These are phyloP conservation scores for Zaprionus ornatus DNA, from an alignment of 1,140 invertebrate species.

Conservation along the genomic window DNA sequence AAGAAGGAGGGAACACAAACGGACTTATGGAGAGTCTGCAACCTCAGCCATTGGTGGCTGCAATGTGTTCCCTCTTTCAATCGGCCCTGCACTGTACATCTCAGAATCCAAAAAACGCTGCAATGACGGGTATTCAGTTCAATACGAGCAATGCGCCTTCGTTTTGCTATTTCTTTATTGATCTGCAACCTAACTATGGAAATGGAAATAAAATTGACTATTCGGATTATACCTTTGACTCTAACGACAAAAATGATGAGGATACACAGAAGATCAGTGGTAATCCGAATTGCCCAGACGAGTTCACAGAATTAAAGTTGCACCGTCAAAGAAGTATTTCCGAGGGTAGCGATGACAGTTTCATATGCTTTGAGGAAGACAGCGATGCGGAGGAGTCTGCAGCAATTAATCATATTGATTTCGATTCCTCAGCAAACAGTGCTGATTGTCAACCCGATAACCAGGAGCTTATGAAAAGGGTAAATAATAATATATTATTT, in stretches of 20 bases:
- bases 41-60: constrained; percentile 57
- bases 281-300: not conserved
- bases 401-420: constrained; percentile 15
- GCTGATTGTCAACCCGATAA: constrained; percentile 42
- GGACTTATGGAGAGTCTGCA: constrained; percentile 43
- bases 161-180: constrained; percentile 68
- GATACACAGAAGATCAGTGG: constrained; percentile 12
- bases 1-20: constrained; percentile 27
- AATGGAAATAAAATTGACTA: constrained; percentile 36
- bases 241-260: constrained; percentile 46
- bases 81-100: constrained; percentile 55
- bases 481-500: constrained; percentile 21
- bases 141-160: constrained; percentile 36
- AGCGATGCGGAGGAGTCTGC: constrained; percentile 13
- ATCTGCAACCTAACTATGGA: constrained; percentile 52
- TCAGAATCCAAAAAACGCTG: constrained; percentile 41
- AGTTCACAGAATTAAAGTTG: not conserved
- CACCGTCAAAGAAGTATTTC: constrained; percentile 67
- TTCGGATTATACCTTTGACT: constrained; percentile 38
- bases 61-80: constrained; percentile 61
- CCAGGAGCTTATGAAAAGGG: constrained; percentile 55
- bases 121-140: constrained; percentile 50
- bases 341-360: constrained; percentile 74
- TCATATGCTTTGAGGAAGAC: constrained; percentile 73
- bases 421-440: constrained; percentile 17